Percentiles rank a stretch among this genome's conserved stretches.
phyloP scores from a whole-genome alignment of 1,140 invertebrate genomes.

The Mycetomoellerius zeteki region DNA sequence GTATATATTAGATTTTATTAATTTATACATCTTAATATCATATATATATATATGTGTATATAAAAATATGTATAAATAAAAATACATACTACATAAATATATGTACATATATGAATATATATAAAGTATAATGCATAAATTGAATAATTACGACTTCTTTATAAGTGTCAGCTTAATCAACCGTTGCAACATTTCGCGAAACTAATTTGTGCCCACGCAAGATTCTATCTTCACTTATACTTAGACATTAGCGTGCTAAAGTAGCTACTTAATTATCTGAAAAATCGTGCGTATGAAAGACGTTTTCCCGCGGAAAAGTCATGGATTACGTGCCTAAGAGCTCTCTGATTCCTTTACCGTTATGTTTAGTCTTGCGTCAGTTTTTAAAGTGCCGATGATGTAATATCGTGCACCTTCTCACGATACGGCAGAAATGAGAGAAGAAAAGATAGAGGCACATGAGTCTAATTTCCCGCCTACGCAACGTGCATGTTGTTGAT shows the following conservation, averaged over 20 bases:
- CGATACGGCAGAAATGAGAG: conserved; percentile 64
- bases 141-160: background rate
- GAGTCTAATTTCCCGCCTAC: conserved; percentile 72
- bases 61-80: no score
- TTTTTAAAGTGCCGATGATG: conserved; percentile 64
- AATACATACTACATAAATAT: no score
- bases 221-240: conserved; percentile 11
- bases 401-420: conserved; percentile 66
- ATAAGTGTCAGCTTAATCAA: background rate
- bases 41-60: background rate
- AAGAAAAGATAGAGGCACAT: conserved; percentile 62
- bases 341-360: conserved; percentile 16
- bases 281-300: conserved; percentile 26
- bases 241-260: conserved; percentile 8
- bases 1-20: background rate
- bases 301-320: conserved; percentile 42
- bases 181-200: background rate
- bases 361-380: conserved; percentile 46
- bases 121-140: background rate
- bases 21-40: conserved; percentile 5
- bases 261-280: conserved; percentile 46
- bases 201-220: conserved; percentile 2
- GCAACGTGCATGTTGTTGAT: conserved; percentile 60
- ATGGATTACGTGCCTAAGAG: conserved; percentile 36
- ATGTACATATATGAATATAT: background rate